Evolutionary conservation across 2,888 invertebrate genomes (phyloP).

Genomic region (Netelia melanura): DNA sequence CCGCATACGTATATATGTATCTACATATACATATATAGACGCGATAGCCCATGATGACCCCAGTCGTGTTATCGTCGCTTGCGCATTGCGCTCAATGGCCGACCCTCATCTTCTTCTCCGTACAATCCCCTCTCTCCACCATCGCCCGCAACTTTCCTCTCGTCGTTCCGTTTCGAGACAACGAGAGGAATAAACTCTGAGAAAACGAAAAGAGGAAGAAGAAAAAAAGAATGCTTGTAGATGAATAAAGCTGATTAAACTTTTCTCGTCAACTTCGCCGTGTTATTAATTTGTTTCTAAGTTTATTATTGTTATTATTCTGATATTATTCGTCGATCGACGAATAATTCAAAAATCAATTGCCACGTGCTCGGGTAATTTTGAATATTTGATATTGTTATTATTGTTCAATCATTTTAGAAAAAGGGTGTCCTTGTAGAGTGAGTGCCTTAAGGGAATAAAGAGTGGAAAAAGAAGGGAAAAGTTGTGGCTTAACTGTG

Average conservation of each 20-base stretch:
- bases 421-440: neutral
- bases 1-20: neutral
- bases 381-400: neutral
- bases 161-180: constrained; percentile 5
- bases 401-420: neutral
- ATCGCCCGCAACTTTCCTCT: constrained; percentile 8
- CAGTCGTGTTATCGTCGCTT: constrained; percentile 72
- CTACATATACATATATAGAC: constrained; percentile 7
- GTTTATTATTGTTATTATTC: constrained; percentile 1
- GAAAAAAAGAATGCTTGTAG: neutral
- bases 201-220: neutral
- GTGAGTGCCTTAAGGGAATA: neutral
- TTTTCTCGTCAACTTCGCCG: no score
- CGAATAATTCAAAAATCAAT: no score
- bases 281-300: neutral
- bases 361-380: no score
- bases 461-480: constrained; percentile 7
- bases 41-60: constrained; percentile 76
- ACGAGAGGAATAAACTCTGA: neutral
- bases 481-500: constrained; percentile 19
- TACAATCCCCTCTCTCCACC: neutral
- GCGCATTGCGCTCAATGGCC: constrained; percentile 65
- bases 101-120: constrained; percentile 56
- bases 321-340: no score
- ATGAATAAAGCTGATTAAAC: no score